A percentile compares a stretch with the other conserved stretches of the same genome.
Conservation (phyloP, 2,888 invertebrate species). For the Prosopocoilus inquinatus region DNA sequence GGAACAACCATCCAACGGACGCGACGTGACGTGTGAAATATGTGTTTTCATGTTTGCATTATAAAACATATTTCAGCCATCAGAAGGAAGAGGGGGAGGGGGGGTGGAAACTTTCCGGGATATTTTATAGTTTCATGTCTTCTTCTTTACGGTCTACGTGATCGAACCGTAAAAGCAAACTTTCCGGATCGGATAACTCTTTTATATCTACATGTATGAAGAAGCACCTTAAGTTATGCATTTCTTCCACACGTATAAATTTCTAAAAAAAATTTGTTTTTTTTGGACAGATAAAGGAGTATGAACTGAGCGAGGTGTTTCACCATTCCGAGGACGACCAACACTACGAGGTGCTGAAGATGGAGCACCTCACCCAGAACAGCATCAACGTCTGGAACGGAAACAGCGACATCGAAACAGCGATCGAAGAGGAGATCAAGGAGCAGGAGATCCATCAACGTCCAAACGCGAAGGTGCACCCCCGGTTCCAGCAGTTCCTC, state of each 20-base stretch:
- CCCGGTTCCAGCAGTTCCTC: constrained; percentile 36
- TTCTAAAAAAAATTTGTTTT: too few relatives aligned
- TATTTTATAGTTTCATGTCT: too few relatives aligned
- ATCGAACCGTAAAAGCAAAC: too few relatives aligned
- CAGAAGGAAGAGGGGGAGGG: neutral
- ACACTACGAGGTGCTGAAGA: constrained; percentile 68
- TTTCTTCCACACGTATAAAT: too few relatives aligned
- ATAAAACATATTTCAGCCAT: constrained; percentile 1
- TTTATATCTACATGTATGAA: too few relatives aligned
- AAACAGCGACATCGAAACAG: constrained; percentile 73
- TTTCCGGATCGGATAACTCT: too few relatives aligned
- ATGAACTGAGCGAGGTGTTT: constrained; percentile 83
- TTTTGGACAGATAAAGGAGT: constrained; percentile 71
- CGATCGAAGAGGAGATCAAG: constrained; percentile 76
- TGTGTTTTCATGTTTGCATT: constrained; percentile 2
- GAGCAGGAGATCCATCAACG: constrained; percentile 57
- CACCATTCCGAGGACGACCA: constrained; percentile 79
- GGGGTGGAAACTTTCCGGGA: neutral
- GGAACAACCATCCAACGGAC: too few relatives aligned
- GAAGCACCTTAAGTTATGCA: too few relatives aligned
- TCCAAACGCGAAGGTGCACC: constrained; percentile 27
- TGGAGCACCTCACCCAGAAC: constrained; percentile 59
- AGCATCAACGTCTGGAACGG: constrained; percentile 59
- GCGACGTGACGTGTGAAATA: constrained; percentile 1
- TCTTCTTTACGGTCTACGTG: too few relatives aligned